A percentile compares a stretch with the other conserved stretches of the same genome.
phyloP scores from a whole-genome alignment of 2,113 vertebrate species.

The Catharus bicknelli region DNA sequence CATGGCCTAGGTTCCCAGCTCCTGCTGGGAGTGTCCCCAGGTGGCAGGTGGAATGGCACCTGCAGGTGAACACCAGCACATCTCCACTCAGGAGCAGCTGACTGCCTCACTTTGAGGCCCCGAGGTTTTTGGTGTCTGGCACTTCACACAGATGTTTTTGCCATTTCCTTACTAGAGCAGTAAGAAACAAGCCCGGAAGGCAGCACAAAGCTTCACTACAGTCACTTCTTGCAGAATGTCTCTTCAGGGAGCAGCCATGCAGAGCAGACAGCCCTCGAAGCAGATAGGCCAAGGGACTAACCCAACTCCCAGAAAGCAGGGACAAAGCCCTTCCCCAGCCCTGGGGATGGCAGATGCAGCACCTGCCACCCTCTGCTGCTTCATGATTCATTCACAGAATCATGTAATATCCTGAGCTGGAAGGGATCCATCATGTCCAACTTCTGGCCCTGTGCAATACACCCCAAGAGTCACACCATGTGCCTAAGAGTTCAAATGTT shows the following conservation, averaged over 20 bases:
- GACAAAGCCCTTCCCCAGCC: not conserved
- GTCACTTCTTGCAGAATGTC: constrained; percentile 61
- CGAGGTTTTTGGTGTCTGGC: not conserved
- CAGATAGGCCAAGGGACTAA: not conserved
- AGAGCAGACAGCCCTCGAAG: constrained; percentile 58
- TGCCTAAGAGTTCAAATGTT: not conserved
- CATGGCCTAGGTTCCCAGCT: rapidly evolving
- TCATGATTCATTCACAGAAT: not conserved
- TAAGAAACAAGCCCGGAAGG: not conserved
- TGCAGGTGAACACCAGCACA: rapidly evolving
- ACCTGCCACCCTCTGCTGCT: not conserved
- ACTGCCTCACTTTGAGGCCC: rapidly evolving
- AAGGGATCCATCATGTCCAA: not conserved
- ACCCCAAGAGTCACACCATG: not conserved
- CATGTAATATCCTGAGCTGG: not conserved
- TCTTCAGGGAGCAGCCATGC: constrained; percentile 56
- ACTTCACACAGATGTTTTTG: rapidly evolving
- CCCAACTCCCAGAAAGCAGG: not conserved
- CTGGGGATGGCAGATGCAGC: rapidly evolving
- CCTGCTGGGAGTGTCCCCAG: not conserved
- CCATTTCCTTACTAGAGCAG: not conserved
- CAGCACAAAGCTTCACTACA: not conserved
- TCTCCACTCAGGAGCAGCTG: rapidly evolving
- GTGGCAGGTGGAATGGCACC: not conserved
- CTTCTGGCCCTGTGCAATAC: not conserved